Base-by-base conservation (phyloP, 2,113 vertebrate species). In the Polyodon spathula region DNA sequence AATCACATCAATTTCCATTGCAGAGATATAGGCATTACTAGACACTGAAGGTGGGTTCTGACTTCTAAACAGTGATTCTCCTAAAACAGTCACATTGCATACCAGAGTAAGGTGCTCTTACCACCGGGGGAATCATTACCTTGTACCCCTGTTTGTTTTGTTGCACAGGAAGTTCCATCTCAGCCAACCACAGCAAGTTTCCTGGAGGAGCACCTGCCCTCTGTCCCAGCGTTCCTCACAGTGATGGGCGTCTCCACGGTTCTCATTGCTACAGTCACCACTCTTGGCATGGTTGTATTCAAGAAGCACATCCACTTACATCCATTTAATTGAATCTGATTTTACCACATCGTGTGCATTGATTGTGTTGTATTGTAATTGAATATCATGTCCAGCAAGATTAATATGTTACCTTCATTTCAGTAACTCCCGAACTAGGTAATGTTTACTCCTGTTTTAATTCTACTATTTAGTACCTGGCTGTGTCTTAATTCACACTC, bases 91-190 rank as follows among this genome's bases (percentile, higher is more conserved):
- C 9, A 17, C 44, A 60, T 38, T 0, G n/a, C 17, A 50, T 39
- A 2, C 12, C 12, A 4, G 27, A 6, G 27, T 48, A 6, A 60
- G 8, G 4, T 12, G 42, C 8, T 40, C 27, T 12, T 39, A 11
- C 7, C 14, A 52, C 16, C 14, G 10, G 16, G 6, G 16, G 40
- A 5, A 14, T 10, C 11, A 16, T 37, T 54, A 10, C 6, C 6
- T 5, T 15, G 4, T n/a, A n/a, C 11, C 39, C 8, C 4, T 51
- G 40, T 4, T 50, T 40, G 41, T n/a, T 14, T 51, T 51, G 5
- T 64, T 40, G 11, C 27, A 16, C 63, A 64, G 63, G 63, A 59
- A 6, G 56, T 64, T 27, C 63, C 56, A 14, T 59, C 56, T 10
- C 57, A 54, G 11, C 48, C 57, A 15, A 44, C 58, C 27, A 59